Evolutionary conservation across 92 coral and sea anemone species (phyloP).

Genomic region (Epizoanthus stellaris): DNA sequence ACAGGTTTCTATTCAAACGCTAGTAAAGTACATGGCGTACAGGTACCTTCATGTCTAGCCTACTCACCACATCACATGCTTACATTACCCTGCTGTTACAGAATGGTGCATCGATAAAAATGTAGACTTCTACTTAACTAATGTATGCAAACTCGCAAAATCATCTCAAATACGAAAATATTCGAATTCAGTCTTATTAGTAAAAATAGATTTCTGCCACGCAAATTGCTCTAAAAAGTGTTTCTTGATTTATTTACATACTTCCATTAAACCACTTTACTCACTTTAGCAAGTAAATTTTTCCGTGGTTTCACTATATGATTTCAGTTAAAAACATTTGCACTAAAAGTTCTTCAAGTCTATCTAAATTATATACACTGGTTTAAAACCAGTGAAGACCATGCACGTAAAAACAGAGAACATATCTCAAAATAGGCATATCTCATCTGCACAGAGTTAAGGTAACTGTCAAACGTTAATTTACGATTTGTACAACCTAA

Average conservation of each 20-base stretch:
- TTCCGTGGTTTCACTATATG: not conserved
- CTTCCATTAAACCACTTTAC: slow-evolving; percentile 17
- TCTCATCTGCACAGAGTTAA: not conserved
- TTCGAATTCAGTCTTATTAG: not conserved
- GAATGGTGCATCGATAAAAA: not conserved
- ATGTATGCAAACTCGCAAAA: slow-evolving; percentile 9
- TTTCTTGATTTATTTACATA: slow-evolving; percentile 13
- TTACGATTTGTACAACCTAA: slow-evolving; percentile 35
- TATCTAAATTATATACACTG: slow-evolving; percentile 23
- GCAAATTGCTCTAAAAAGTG: slow-evolving; percentile 12
- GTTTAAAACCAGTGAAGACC: slow-evolving; percentile 30
- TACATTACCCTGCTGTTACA: not conserved
- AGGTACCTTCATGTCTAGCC: not conserved
- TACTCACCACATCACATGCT: not conserved
- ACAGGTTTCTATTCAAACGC: slow-evolving; percentile 15
- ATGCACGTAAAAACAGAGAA: slow-evolving; percentile 3
- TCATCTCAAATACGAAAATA: slow-evolving; percentile 27
- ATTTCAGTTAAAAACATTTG: slow-evolving; percentile 14
- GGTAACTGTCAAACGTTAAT: not conserved
- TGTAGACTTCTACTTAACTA: not conserved
- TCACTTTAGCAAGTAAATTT: not conserved
- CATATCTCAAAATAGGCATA: slow-evolving; percentile 6
- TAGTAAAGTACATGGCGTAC: not conserved
- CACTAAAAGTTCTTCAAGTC: not conserved
- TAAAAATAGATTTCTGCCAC: slow-evolving; percentile 18